Conservation (phyloP, 2,113 vertebrate genomes). For the Microcebus tavaratra region DNA sequence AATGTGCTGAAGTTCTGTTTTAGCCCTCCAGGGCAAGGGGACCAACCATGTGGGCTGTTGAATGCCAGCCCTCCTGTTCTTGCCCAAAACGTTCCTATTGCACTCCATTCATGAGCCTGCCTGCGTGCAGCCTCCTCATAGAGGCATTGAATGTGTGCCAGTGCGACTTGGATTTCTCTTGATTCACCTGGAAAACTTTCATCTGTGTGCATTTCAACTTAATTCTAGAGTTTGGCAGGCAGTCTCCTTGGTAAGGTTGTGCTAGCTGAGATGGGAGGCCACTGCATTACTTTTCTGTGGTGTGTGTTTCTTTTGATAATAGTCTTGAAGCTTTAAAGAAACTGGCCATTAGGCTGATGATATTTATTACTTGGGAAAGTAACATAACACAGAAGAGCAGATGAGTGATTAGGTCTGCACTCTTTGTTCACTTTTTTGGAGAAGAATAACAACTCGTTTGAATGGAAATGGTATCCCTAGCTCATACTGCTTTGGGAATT, state of each 20-base stretch:
- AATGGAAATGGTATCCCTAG: constrained; percentile 18
- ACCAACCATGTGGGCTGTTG: neutral
- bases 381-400: neutral
- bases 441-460: neutral
- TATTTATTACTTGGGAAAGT: constrained; percentile 47
- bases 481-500: neutral
- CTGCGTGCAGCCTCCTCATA: neutral
- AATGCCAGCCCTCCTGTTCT: neutral
- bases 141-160: neutral
- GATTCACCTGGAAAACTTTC: neutral
- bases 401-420: neutral
- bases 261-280: neutral
- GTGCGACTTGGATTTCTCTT: constrained; percentile 12
- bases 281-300: neutral
- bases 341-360: neutral
- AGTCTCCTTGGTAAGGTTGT: neutral
- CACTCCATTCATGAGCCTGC: neutral
- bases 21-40: neutral
- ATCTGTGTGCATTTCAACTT: neutral
- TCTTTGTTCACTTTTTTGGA: neutral
- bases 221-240: constrained; percentile 29
- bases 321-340: constrained; percentile 27
- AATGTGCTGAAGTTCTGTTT: neutral
- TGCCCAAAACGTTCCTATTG: neutral
- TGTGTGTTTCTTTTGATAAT: neutral